phyloP scores from a whole-genome alignment of 2,888 invertebrate species.

The Dicycla oo region DNA sequence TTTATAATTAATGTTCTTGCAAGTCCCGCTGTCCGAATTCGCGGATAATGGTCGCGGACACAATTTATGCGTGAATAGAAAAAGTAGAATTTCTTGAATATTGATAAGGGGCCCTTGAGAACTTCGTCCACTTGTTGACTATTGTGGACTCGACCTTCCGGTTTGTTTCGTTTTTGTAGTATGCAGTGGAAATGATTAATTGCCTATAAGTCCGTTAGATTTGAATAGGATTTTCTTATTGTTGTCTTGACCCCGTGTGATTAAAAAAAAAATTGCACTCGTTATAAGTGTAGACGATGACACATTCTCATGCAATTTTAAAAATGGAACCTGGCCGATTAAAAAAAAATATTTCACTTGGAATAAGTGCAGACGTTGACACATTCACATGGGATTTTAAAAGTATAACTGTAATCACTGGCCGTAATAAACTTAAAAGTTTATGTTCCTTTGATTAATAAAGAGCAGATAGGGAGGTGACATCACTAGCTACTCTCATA shows the following conservation, averaged over 20 bases:
- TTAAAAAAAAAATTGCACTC: conserved; percentile 11
- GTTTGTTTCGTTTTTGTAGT: conserved; percentile 67
- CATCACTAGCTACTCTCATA: conserved; percentile 1
- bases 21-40: conserved; percentile 76
- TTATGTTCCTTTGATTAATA: not conserved
- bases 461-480: not conserved
- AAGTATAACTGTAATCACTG: not conserved
- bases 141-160: conserved; percentile 81
- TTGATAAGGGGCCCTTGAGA: conserved; percentile 84
- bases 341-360: conserved; percentile 14
- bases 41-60: conserved; percentile 84
- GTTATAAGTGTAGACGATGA: not conserved
- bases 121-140: conserved; percentile 81
- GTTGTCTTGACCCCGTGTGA: conserved; percentile 26
- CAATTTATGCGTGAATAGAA: conserved; percentile 79
- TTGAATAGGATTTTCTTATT: conserved; percentile 54
- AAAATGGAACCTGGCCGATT: not conserved
- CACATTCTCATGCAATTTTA: conserved; percentile 15
- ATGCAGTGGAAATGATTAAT: conserved; percentile 61
- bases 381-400: conserved; percentile 14
- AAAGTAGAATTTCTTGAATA: conserved; percentile 89
- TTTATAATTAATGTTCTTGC: conserved; percentile 88
- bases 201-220: conserved; percentile 60
- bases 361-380: not conserved
- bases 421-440: not conserved